Conservation (phyloP, 2,113 vertebrate genomes). For the Muscicapa adusta region DNA sequence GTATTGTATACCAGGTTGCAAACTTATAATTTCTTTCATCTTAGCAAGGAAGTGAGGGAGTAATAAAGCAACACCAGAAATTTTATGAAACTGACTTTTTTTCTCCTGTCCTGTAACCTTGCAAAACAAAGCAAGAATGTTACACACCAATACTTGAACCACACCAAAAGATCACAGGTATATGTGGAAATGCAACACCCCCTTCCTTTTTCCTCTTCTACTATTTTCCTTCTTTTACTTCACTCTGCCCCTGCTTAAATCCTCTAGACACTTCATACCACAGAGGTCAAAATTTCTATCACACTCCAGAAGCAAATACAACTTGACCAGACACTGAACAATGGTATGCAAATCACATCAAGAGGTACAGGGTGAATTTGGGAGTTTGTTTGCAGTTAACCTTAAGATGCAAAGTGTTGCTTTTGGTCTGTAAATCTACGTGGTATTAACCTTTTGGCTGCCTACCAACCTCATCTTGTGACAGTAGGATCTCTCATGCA, state of each 20-base stretch:
- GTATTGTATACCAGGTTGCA: not conserved
- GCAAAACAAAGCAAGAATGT: constrained; percentile 20
- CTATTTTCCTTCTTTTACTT: not conserved
- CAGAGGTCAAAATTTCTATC: not conserved
- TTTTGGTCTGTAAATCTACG: not conserved
- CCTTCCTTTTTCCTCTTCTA: constrained; percentile 25
- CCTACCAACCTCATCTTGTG: not conserved
- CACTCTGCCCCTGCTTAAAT: not conserved
- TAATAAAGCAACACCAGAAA: not conserved
- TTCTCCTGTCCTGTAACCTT: not conserved
- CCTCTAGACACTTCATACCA: not conserved
- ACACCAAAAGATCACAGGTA: constrained; percentile 16
- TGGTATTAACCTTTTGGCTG: not conserved
- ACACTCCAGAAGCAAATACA: not conserved
- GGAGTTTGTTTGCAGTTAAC: not conserved
- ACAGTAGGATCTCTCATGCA: not conserved
- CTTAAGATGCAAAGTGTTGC: not conserved
- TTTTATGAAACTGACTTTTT: not conserved
- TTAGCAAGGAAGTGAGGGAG: not conserved
- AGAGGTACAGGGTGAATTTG: not conserved
- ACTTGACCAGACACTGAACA: not conserved
- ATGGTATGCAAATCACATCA: not conserved
- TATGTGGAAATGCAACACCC: constrained; percentile 11
- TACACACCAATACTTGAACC: not conserved
- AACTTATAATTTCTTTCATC: not conserved